Percentiles rank a stretch among this genome's conserved stretches.
Conservation (phyloP, 2,888 invertebrate genomes). For the Dasysyrphus tricinctus region DNA sequence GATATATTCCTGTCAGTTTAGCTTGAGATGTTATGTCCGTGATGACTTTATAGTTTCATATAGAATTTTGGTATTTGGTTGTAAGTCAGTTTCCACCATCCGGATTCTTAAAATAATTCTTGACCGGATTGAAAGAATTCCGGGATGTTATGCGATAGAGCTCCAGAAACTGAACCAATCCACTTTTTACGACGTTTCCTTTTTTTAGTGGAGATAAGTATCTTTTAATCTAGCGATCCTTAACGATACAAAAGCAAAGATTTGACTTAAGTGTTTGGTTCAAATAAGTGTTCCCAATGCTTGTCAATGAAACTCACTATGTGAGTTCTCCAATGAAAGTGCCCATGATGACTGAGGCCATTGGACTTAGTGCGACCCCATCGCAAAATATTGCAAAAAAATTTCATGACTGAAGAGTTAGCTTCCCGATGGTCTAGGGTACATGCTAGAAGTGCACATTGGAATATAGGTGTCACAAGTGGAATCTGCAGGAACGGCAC, state of each 20-base stretch:
- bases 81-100: no score
- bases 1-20: no score
- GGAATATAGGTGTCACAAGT: conserved; percentile 89
- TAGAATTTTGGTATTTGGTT: conserved; percentile 84
- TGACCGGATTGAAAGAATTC: no score
- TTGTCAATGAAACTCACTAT: conserved; percentile 91
- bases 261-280: conserved; percentile 87
- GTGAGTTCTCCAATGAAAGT: conserved; percentile 93
- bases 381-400: conserved; percentile 92
- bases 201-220: conserved; percentile 82
- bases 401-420: conserved; percentile 98
- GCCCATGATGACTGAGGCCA: conserved; percentile 91
- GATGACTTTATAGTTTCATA: conserved; percentile 83
- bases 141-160: no score
- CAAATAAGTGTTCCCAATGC: conserved; percentile 91
- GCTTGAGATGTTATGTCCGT: no score
- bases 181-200: no score
- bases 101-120: no score
- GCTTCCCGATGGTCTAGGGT: conserved; percentile 97
- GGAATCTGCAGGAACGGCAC: conserved; percentile 91
- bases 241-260: neutral
- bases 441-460: conserved; percentile 92
- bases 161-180: no score
- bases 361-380: conserved; percentile 86
- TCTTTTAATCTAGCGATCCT: neutral